Conservation (phyloP, 2,113 vertebrate genomes). For the Chitala chitala region DNA sequence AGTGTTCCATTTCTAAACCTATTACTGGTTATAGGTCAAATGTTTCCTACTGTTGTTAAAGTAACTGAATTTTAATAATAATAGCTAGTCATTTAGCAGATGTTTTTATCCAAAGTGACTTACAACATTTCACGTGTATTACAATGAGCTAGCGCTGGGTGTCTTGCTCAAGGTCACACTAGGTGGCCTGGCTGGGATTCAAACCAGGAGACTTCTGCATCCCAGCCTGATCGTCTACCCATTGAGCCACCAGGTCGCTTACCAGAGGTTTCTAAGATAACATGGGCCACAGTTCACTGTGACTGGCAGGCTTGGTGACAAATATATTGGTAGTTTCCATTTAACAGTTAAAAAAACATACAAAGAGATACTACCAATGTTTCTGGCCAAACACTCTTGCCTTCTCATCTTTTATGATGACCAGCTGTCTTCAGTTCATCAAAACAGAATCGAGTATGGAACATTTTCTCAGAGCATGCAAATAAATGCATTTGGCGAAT, state of each 20-base stretch:
- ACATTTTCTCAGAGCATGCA: neutral
- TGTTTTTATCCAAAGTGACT: too few species aligned
- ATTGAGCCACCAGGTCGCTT: too few species aligned
- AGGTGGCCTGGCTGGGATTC: too few species aligned
- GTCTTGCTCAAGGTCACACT: too few species aligned
- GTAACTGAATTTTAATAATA: too few species aligned
- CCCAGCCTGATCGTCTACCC: too few species aligned
- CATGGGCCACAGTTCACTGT: conserved; percentile 36
- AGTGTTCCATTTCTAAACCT: conserved; percentile 33
- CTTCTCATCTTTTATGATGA: conserved; percentile 24
- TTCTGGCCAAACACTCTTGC: conserved; percentile 23
- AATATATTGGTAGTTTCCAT: conserved; percentile 7
- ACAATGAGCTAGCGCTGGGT: too few species aligned
- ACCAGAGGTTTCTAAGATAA: conserved; percentile 19
- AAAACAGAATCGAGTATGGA: neutral
- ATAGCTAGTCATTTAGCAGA: conserved; percentile 40
- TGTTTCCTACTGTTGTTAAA: conserved; percentile 37
- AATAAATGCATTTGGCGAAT: neutral
- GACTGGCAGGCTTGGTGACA: conserved; percentile 36
- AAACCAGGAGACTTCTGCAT: too few species aligned
- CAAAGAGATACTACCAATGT: conserved; percentile 27
- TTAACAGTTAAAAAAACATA: conserved; percentile 26
- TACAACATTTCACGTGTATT: too few species aligned
- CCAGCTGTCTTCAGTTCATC: conserved; percentile 2
- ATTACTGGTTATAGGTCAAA: conserved; percentile 37